Evolutionary conservation across 1,140 invertebrate genomes (phyloP), one percentile per base, ranked within the genome.

Genomic region (Megalonaias nervosa): DNA sequence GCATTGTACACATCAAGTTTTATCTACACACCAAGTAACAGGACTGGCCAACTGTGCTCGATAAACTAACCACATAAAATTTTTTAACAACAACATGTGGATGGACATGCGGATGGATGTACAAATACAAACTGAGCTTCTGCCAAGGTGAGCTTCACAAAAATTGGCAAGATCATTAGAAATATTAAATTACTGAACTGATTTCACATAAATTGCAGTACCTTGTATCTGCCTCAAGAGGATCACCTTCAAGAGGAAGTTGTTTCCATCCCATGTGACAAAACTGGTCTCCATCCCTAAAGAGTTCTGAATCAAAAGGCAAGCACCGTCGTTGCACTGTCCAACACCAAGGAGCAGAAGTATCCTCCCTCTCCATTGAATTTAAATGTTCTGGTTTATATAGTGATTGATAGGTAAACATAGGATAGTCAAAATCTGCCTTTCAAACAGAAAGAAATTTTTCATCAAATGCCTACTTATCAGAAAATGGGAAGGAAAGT

Each of bases 401-500:
- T 67, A 60, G 1, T 48, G 16, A 74, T 31, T n/a, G 48, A 59
- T 17, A 56, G n/a, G n/a, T n/a, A n/a, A n/a, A n/a, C n/a, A n/a
- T n/a, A n/a, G 12, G 31, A 59, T 16, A 55, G 4, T 61, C 59
- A 13, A 48, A 21, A 17, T 26, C 31, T n/a, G 23, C 15, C n/a
- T 31, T 60, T 21, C 21, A 60, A 23, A 71, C 58, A 60, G 12
- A 71, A 23, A 60, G 38, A 23, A 59, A n/a, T 17, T 67, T 59
- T 23, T 57, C 2, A 65, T 16, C 65, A 15, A 16, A 4, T 21
- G 19, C 64, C 83, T 89, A 94, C 91, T 96, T 97, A 78, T 98
- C 96, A 78, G 89, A 86, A 23, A 98, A 85, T 55, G 96, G 95
- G 85, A 97, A 96, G 89, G 96, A 97, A 15, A 98, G 95, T 89